These are phyloP conservation scores for Rhyacichthys aspro DNA, from an alignment of 2,797 vertebrate genomes.

Conservation along the genomic window DNA sequence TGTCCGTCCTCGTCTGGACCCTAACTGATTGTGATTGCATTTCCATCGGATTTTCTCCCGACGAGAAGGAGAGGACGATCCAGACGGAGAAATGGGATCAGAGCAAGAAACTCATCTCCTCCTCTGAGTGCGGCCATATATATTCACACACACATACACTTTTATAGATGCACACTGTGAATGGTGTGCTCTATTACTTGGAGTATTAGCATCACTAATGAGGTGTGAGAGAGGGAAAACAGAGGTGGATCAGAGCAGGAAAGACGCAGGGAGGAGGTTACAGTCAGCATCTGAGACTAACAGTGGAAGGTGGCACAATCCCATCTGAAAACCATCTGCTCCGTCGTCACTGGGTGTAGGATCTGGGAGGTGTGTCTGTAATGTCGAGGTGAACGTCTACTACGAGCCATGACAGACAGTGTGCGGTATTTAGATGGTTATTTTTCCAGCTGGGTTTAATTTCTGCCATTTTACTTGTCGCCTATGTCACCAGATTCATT, in stretches of 20 bases:
- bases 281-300: no score
- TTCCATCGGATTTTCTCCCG: conserved; percentile 73
- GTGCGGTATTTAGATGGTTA: no score
- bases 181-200: conserved; percentile 74
- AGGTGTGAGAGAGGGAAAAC: conserved; percentile 70
- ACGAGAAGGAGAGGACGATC: conserved; percentile 55
- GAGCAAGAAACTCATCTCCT: conserved; percentile 72
- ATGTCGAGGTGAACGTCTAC: no score
- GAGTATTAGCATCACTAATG: conserved; percentile 78
- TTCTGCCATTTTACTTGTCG: no score
- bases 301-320: conserved; percentile 13
- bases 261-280: no score
- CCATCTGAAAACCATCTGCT: conserved; percentile 27
- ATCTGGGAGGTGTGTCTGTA: conserved; percentile 1
- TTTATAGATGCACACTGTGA: conserved; percentile 28
- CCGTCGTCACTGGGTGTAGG: conserved; percentile 23
- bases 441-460: no score
- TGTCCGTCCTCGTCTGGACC: conserved; percentile 60
- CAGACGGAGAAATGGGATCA: conserved; percentile 71
- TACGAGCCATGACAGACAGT: no score
- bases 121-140: conserved; percentile 35
- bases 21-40: conserved; percentile 82
- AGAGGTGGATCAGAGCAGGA: conserved; percentile 49
- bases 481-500: no score
- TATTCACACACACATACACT: conserved; percentile 25